These are phyloP conservation scores for Drosophila quadrilineata DNA, from an alignment of 1,140 invertebrate species.

Conservation along the genomic window DNA sequence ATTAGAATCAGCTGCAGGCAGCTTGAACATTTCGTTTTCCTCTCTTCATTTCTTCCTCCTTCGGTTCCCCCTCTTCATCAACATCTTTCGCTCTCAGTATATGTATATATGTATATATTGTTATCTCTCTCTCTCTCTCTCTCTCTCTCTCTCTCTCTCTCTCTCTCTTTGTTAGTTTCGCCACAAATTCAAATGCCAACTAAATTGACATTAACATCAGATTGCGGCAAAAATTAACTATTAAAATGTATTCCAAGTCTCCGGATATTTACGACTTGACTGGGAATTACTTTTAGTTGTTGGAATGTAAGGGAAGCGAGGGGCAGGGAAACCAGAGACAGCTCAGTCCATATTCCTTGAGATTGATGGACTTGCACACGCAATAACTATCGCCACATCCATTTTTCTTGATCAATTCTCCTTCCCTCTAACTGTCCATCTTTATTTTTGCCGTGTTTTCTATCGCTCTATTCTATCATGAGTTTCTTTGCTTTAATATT, in stretches of 20 bases:
- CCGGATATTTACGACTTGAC: not conserved
- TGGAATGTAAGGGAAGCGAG: no score
- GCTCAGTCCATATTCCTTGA: no score
- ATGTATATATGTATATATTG: no score
- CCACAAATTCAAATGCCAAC: conserved; percentile 11
- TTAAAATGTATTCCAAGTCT: conserved; percentile 1
- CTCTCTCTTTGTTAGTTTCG: not conserved
- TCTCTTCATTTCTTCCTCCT: not conserved
- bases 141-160: not conserved
- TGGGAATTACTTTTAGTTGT: no score
- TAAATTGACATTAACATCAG: conserved; percentile 35
- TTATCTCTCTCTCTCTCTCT: no score
- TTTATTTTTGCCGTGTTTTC: not conserved
- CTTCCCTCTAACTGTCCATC: not conserved
- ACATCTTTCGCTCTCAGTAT: no score
- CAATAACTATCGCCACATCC: no score
- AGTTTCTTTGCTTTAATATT: no score
- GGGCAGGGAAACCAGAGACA: conserved; percentile 29
- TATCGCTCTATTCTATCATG: no score
- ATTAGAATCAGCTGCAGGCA: conserved; percentile 12
- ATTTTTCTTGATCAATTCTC: no score
- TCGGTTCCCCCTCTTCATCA: no score
- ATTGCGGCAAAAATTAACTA: conserved; percentile 18
- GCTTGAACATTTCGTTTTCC: not conserved
- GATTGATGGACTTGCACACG: no score